These are phyloP conservation scores for Helostoma temminkii DNA, from an alignment of 2,797 vertebrate species.

Conservation along the genomic window DNA sequence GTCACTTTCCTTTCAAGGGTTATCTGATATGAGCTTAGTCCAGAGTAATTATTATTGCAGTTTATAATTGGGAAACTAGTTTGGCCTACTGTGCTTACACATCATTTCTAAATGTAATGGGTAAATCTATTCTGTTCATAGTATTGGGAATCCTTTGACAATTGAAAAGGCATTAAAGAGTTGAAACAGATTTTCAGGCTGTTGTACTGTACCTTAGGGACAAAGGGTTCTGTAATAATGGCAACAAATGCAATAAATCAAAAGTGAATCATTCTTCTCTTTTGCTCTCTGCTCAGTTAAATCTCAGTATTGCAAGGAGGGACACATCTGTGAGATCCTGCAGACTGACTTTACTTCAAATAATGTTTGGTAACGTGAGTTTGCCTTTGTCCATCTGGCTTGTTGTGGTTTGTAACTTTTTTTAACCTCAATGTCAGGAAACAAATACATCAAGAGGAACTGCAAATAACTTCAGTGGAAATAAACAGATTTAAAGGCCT, in stretches of 20 bases:
- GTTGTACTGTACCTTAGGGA: slow-evolving; percentile 55
- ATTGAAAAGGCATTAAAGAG: slow-evolving; percentile 64
- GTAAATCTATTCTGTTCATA: slow-evolving; percentile 61
- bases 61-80: slow-evolving; percentile 62
- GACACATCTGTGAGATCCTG: slow-evolving; percentile 12
- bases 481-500: neutral
- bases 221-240: slow-evolving; percentile 49
- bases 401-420: slow-evolving; percentile 3
- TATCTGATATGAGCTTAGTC: slow-evolving; percentile 58
- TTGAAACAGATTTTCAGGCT: slow-evolving; percentile 65
- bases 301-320: neutral
- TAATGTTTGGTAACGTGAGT: slow-evolving; percentile 1
- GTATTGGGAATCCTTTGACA: slow-evolving; percentile 52
- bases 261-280: slow-evolving; percentile 44
- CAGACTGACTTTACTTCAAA: slow-evolving; percentile 15
- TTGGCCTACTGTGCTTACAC: slow-evolving; percentile 58
- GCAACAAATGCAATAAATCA: slow-evolving; percentile 72
- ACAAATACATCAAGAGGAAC: slow-evolving; percentile 18
- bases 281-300: slow-evolving; percentile 17
- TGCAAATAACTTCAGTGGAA: slow-evolving; percentile 10
- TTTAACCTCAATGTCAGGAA: slow-evolving; percentile 26
- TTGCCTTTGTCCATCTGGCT: slow-evolving; percentile 16
- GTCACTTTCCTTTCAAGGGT: slow-evolving; percentile 44
- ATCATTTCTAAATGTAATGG: slow-evolving; percentile 62
- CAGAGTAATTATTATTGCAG: slow-evolving; percentile 64